A percentile compares a stretch with the other conserved stretches of the same genome.
Evolutionary conservation across 64 coral and sea anemone species (phyloP).

Genomic region (Stichodactyla mertensii): DNA sequence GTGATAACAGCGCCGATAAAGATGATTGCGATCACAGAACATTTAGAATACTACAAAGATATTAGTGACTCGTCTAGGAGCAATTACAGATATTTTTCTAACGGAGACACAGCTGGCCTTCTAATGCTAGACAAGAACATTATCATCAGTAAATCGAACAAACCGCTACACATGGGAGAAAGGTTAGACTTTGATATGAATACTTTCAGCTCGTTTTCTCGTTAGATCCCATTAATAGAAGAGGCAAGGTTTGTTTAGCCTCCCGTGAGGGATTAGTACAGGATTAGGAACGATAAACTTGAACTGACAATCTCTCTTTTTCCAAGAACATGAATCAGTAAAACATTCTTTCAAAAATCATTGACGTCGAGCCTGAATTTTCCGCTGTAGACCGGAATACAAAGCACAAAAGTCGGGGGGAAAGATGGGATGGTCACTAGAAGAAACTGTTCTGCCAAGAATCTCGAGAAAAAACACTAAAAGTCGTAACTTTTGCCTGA

Average conservation of each 20-base stretch:
- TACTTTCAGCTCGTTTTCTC: slow-evolving; percentile 11
- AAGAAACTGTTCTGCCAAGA: background rate
- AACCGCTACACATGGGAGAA: slow-evolving; percentile 16
- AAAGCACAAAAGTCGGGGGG: background rate
- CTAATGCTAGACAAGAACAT: background rate
- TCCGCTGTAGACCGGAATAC: background rate
- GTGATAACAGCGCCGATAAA: slow-evolving; percentile 8
- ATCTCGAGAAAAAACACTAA: background rate
- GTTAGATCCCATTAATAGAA: background rate
- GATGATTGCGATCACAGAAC: slow-evolving; percentile 7
- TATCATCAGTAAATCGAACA: background rate
- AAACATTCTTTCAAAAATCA: background rate
- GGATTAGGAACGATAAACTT: slow-evolving; percentile 4
- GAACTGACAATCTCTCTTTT: background rate
- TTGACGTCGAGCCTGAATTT: background rate
- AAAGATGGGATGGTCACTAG: background rate
- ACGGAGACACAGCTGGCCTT: background rate
- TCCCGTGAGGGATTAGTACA: slow-evolving; percentile 1
- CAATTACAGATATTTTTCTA: slow-evolving; percentile 18
- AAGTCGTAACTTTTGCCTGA: background rate
- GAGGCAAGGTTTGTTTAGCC: background rate
- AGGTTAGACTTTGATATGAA: slow-evolving; percentile 4
- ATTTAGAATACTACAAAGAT: slow-evolving; percentile 8
- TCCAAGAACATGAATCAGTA: background rate
- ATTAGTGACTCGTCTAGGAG: slow-evolving; percentile 3